Conservation (phyloP, 1,140 invertebrate species). For the Atta texana region DNA sequence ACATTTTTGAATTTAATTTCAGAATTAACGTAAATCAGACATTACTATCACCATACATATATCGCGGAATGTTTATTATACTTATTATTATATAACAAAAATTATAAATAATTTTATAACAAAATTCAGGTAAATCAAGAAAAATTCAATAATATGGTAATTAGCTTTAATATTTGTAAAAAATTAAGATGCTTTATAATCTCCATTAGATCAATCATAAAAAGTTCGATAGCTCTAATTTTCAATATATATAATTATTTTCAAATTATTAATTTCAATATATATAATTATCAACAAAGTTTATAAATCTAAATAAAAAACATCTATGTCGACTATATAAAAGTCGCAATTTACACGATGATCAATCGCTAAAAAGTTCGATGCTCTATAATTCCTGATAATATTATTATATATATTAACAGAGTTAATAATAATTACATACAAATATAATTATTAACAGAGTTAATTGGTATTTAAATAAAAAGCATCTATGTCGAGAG, state of each 20-base stretch:
- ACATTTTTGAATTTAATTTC: conserved; percentile 40
- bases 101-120: neutral
- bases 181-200: neutral
- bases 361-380: no score
- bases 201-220: neutral
- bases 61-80: neutral
- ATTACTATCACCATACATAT: neutral
- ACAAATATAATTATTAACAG: no score
- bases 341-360: no score
- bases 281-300: neutral
- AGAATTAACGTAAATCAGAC: neutral
- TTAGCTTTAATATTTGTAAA: neutral
- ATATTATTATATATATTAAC: no score
- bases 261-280: neutral
- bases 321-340: no score
- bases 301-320: neutral
- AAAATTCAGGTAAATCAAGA: neutral
- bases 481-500: neutral
- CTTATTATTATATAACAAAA: neutral
- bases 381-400: no score
- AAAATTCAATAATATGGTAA: neutral
- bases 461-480: neutral
- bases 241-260: neutral
- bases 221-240: neutral
- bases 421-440: no score